Evolutionary conservation across 2,797 vertebrate species (phyloP).

Genomic region (Cynopterus sphinx): DNA sequence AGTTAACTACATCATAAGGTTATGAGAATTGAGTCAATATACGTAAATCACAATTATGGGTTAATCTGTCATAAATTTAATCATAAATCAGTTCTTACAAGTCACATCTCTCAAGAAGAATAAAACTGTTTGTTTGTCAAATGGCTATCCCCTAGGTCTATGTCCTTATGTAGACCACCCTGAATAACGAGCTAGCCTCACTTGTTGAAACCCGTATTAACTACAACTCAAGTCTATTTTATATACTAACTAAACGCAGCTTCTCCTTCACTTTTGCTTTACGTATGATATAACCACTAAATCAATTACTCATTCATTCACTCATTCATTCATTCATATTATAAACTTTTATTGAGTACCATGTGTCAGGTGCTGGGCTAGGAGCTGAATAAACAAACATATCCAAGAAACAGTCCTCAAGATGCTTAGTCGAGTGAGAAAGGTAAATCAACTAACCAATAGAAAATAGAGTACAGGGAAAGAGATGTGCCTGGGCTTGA

Average conservation of each 20-base stretch:
- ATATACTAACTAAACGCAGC: background rate
- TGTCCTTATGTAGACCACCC: background rate
- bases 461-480: background rate
- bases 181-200: background rate
- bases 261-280: background rate
- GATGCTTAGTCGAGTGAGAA: background rate
- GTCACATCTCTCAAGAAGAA: slow-evolving; percentile 3
- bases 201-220: background rate
- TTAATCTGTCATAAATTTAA: background rate
- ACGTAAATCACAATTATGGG: background rate
- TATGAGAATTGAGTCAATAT: background rate
- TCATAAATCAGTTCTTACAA: background rate
- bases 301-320: background rate
- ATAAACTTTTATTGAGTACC: background rate
- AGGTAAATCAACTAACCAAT: background rate
- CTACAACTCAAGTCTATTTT: background rate
- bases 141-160: background rate
- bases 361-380: background rate
- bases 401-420: slow-evolving; percentile 12
- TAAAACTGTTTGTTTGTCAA: background rate
- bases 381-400: background rate
- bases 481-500: background rate
- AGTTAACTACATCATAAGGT: background rate
- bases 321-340: background rate
- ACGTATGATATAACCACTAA: background rate